These are phyloP conservation scores for Tragelaphus eurycerus DNA, from an alignment of 2,797 vertebrate species.

Conservation along the genomic window DNA sequence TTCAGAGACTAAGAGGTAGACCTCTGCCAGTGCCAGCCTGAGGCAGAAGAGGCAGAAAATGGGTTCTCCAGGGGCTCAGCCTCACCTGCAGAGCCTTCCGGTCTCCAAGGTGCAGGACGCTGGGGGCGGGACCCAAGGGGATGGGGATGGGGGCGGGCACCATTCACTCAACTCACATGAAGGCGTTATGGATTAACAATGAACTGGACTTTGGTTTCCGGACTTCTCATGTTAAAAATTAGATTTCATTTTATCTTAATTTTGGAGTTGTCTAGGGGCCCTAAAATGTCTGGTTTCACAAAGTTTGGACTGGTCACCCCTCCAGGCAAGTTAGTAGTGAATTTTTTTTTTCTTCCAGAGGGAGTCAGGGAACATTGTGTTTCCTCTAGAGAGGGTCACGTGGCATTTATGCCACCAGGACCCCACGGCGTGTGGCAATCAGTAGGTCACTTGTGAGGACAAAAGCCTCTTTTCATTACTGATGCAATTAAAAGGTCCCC, in stretches of 20 bases:
- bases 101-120: not conserved
- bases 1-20: not conserved
- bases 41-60: not conserved
- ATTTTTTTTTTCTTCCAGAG: not conserved
- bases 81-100: not conserved
- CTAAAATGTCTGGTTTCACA: not conserved
- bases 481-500: not conserved
- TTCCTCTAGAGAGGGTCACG: not conserved
- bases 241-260: not conserved
- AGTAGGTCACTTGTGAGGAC: not conserved
- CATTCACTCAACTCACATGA: not conserved
- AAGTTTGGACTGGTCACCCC: not conserved
- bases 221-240: not conserved
- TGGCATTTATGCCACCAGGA: not conserved
- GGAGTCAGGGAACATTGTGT: not conserved
- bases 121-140: too few species aligned
- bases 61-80: too few species aligned
- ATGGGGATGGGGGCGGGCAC: rapidly evolving
- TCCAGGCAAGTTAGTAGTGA: not conserved
- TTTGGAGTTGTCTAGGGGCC: not conserved
- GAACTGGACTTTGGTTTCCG: not conserved
- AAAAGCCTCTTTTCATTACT: too few species aligned
- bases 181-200: not conserved
- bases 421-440: rapidly evolving
- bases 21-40: too few species aligned